These are phyloP conservation scores for Orientallactaga sibirica DNA, from an alignment of 2,797 vertebrate species.

Conservation along the genomic window DNA sequence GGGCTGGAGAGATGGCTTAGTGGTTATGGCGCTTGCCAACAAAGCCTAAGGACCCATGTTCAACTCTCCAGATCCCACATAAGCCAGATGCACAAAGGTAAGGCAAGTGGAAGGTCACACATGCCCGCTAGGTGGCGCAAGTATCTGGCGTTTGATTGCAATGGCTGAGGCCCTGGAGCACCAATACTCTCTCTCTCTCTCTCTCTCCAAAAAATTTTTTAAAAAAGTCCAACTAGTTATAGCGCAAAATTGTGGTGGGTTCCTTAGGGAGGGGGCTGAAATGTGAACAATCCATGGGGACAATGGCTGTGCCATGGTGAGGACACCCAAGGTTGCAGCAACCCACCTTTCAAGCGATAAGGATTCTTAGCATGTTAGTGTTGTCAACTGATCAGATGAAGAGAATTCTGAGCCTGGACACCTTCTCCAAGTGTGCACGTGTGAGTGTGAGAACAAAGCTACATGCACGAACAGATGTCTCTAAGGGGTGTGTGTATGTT, in stretches of 20 bases:
- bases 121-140: too few species aligned
- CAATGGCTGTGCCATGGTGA: background rate
- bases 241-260: background rate
- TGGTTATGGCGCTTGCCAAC: too few species aligned
- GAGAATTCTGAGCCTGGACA: background rate
- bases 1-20: too few species aligned
- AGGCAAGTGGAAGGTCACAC: too few species aligned
- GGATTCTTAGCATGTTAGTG: background rate
- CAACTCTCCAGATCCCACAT: too few species aligned
- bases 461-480: background rate
- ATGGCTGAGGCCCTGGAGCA: too few species aligned
- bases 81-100: too few species aligned
- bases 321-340: background rate
- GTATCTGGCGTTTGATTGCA: too few species aligned
- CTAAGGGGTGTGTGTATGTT: too few species aligned
- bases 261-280: background rate
- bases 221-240: background rate
- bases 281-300: background rate
- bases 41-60: too few species aligned
- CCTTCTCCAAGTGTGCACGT: background rate
- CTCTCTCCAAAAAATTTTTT: too few species aligned
- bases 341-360: background rate
- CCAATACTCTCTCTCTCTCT: too few species aligned
- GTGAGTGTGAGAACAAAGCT: background rate
- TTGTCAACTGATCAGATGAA: background rate